These are phyloP conservation scores for Ypsolopha scabrella DNA, from an alignment of 2,888 invertebrate genomes.

Conservation along the genomic window DNA sequence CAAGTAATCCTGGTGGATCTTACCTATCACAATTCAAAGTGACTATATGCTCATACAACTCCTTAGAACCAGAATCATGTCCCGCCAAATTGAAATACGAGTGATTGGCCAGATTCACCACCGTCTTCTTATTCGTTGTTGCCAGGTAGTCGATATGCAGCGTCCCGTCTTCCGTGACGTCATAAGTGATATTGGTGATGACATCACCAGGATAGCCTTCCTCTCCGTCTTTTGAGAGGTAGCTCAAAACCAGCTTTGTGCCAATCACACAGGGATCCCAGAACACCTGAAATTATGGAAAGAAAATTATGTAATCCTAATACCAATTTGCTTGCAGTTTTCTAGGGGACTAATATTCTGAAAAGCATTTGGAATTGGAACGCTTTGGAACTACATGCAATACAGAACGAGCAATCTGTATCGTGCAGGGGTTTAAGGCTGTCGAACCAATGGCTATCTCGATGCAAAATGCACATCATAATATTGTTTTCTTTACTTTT, in stretches of 20 bases:
- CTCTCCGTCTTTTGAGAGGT: slow-evolving; percentile 83
- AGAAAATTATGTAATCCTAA: too few species aligned
- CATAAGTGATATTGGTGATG: slow-evolving; percentile 76
- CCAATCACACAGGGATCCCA: slow-evolving; percentile 75
- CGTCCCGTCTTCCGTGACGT: slow-evolving; percentile 76
- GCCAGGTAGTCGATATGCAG: slow-evolving; percentile 79
- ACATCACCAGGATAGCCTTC: slow-evolving; percentile 93
- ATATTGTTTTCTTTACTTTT: too few species aligned
- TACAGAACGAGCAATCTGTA: too few species aligned
- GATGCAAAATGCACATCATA: too few species aligned
- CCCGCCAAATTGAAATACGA: slow-evolving; percentile 95
- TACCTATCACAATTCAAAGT: slow-evolving; percentile 81
- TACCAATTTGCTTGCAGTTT: too few species aligned
- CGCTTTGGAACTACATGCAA: too few species aligned
- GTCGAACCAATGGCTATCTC: too few species aligned
- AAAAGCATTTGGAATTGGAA: too few species aligned
- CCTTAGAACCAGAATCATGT: slow-evolving; percentile 75
- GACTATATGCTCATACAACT: slow-evolving; percentile 76
- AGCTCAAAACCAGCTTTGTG: slow-evolving; percentile 76
- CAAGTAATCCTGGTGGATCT: too few species aligned
- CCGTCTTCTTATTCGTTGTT: slow-evolving; percentile 80
- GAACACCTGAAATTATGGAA: slow-evolving; percentile 39
- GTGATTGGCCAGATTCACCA: slow-evolving; percentile 92
- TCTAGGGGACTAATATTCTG: too few species aligned
- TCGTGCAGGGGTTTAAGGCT: too few species aligned